Base-by-base conservation (phyloP, 2,113 vertebrate genomes). In the Hippolais icterina region DNA sequence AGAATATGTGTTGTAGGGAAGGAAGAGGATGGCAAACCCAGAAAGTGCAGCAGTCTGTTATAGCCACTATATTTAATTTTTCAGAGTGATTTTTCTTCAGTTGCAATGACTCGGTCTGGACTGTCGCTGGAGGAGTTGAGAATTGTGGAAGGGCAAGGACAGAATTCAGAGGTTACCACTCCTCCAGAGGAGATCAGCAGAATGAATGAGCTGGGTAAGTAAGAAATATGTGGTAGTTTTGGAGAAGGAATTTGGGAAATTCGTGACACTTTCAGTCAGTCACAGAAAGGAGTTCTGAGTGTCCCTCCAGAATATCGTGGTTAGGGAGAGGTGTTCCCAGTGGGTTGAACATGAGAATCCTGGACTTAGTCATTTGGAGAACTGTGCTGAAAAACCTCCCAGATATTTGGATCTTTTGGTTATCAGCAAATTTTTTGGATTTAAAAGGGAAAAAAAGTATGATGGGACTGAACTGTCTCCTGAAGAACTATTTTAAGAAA, bases 121-220 rank as follows among this genome's bases (percentile, higher is more conserved):
- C 95, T 99, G 74, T 99, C 99, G 10, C 83, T 99, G 97, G 99
- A 99, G 97, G 99, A 99, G 92, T 95, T 99, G 76, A 98, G 99
- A 77, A 98, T 99, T 90, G 99, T 99, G 86, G 99, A 99, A 97
- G 99, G 99, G 16, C 99, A 99, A 94, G 99, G 99, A 82, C 99
- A 99, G 97, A 99, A 98, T 97, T 98, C 99, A 54, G 99, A 99
- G 84, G 97, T 99, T 96, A 98, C 97, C 90, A 99, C 98, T 74
- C 99, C 99, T 89, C 98, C 98, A 42, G 99, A 99, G 92, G 99
- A 99, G 97, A 97, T 99, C 92, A 99, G 98, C 97, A 98, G 98
- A 97, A 98, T 99, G 89, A 99, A 98, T 93, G 99, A 99, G 41
- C 96, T 99, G 97, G 99, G 99, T 99, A 96, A 69, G 98, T 82